Evolutionary conservation across 2,888 invertebrate species (phyloP), one percentile per base, ranked within the genome.

Genomic region (Heliconius aoede): DNA sequence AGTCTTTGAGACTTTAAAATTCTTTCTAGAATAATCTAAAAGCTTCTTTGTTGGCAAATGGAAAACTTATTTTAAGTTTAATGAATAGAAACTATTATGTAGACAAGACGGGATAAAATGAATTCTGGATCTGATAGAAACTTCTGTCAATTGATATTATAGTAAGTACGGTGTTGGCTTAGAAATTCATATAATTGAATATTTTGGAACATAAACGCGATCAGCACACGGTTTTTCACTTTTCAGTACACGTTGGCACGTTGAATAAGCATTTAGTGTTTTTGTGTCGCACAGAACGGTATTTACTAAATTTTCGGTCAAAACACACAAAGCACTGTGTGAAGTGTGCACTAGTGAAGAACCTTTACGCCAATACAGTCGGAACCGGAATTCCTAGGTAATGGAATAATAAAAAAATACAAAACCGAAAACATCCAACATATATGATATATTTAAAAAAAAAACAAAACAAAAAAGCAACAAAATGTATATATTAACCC

Each of bases 31-130:
- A 64, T 64, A 55, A 64, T 24, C 32, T 65, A 40, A 65, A 40
- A 65, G 32, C 65, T 65, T 65, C 65, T 65, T 65, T 40, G 24
- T 65, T 40, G 36, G 5, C 65, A 40, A 40, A 40, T 36, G 60
- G 60, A 40, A 65, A 65, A 24, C 26, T 24, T 24, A 15, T 26
- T 65, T 65, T 24, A 36, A 40, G 24, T 40, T 40, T 65, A 40
- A 65, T 24, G 36, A 40, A 65, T 40, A 40, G 65, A 65, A 64
- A 65, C 36, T 36, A 24, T 65, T 40, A 65, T 65, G 65, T 36
- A 65, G 26, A 30, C 30, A 30, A 64, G 64, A n/a, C 64, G n/a
- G 21, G 65, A 65, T 13, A 15, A 24, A 65, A 40, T 65, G 65
- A 40, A 65, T 65, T 65, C 65, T 40, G 65, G 24, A 65, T 26